Percentiles rank a stretch among this genome's conserved stretches.
phyloP scores from a whole-genome alignment of 2,797 vertebrate species.

The Buphagus erythrorhynchus region DNA sequence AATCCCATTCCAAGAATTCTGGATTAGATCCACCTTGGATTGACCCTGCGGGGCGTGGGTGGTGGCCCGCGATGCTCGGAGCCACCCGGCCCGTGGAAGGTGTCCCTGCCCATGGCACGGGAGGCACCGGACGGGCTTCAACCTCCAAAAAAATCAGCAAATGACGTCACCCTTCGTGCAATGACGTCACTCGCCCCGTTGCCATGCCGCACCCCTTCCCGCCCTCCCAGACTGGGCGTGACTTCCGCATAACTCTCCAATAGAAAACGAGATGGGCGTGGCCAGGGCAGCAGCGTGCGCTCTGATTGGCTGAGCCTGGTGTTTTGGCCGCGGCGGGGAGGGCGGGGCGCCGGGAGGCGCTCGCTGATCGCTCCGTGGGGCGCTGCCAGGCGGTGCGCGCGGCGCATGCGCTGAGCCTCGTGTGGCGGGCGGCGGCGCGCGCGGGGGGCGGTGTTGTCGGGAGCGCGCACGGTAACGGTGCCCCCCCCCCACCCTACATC shows the following conservation, averaged over 20 bases:
- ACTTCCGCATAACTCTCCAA: fast-evolving
- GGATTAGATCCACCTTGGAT: fast-evolving
- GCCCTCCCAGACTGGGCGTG: fast-evolving
- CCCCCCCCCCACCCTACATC: background rate
- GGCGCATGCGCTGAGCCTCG: background rate
- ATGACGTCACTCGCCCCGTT: background rate
- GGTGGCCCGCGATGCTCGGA: background rate
- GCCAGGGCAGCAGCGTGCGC: fast-evolving
- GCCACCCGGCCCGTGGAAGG: fast-evolving
- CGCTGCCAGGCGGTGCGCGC: fast-evolving
- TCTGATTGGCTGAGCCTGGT: background rate
- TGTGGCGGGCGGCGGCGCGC: background rate
- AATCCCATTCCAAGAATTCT: background rate
- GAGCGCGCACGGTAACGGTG: background rate
- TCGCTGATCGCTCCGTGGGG: background rate
- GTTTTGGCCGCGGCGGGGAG: background rate
- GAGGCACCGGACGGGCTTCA: fast-evolving
- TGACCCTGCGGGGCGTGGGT: background rate
- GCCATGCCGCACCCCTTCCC: background rate
- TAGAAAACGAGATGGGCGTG: fast-evolving
- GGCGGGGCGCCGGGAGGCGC: background rate
- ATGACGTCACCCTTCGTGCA: fast-evolving
- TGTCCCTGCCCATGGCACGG: fast-evolving
- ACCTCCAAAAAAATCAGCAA: fast-evolving
- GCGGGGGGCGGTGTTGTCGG: background rate